Evolutionary conservation across 2,113 vertebrate species (phyloP).

Genomic region (Neolamprologus tretocephalus): DNA sequence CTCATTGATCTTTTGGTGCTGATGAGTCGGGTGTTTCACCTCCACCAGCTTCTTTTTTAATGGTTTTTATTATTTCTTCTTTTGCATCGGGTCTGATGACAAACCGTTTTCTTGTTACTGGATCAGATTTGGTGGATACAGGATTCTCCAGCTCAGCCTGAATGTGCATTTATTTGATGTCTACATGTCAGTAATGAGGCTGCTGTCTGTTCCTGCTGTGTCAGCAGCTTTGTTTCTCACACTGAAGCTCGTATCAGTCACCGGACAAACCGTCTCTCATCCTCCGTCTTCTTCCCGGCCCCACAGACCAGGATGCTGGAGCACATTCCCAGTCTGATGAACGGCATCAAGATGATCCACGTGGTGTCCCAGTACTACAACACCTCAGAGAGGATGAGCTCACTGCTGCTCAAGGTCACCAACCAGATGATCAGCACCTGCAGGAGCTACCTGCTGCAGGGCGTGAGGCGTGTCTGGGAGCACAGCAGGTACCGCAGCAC

Average conservation of each 20-base stretch:
- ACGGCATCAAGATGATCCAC: conserved; percentile 72
- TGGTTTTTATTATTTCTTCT: not conserved
- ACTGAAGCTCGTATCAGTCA: not conserved
- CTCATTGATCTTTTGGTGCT: accelerated
- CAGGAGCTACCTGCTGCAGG: conserved; percentile 65
- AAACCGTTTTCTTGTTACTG: not conserved
- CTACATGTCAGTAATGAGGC: not conserved
- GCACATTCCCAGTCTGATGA: conserved; percentile 73
- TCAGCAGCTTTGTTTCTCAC: not conserved
- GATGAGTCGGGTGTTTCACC: not conserved
- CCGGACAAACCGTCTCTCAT: not conserved
- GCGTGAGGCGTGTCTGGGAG: no score
- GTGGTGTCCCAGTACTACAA: conserved; percentile 74
- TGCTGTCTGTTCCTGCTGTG: not conserved
- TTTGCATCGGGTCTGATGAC: not conserved
- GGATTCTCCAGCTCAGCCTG: not conserved
- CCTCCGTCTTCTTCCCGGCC: not conserved
- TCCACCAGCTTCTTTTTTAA: not conserved
- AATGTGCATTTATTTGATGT: not conserved
- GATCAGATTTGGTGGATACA: accelerated
- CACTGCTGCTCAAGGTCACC: conserved; percentile 81
- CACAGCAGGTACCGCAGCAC: no score
- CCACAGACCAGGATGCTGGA: conserved; percentile 63
- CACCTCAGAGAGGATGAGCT: conserved; percentile 76
- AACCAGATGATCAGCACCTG: conserved; percentile 80